Conservation (phyloP, 2,888 invertebrate species). For the Agapetus fuscipes region DNA sequence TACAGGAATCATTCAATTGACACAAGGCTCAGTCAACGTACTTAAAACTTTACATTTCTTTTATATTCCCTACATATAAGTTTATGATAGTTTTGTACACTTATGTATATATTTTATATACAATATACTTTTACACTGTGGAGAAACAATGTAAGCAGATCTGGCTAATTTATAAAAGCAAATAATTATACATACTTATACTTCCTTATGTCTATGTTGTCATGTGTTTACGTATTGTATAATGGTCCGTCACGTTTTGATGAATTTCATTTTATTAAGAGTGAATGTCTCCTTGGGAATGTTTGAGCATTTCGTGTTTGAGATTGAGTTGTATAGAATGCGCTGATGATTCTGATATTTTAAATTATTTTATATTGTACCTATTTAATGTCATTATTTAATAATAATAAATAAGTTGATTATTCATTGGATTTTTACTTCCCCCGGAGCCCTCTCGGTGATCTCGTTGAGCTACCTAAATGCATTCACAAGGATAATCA, state of each 20-base stretch:
- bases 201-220: conserved; percentile 1
- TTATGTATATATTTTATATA: conserved; percentile 18
- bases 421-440: too few relatives aligned
- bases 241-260: too few relatives aligned
- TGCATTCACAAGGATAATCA: too few relatives aligned
- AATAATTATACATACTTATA: conserved; percentile 13
- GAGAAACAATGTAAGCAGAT: conserved; percentile 15
- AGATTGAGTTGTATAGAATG: conserved; percentile 4
- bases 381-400: conserved; percentile 7
- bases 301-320: conserved; percentile 7
- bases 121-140: conserved; percentile 11
- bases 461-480: too few relatives aligned
- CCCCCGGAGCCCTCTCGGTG: too few relatives aligned
- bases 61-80: conserved; percentile 8
- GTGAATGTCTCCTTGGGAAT: too few relatives aligned
- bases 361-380: too few relatives aligned
- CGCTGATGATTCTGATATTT: conserved; percentile 4
- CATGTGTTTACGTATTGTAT: conserved; percentile 1
- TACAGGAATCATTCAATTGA: too few relatives aligned
- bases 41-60: conserved; percentile 1
- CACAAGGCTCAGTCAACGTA: conserved; percentile 5
- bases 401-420: conserved; percentile 7
- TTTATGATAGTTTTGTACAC: conserved; percentile 8
- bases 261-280: too few relatives aligned
- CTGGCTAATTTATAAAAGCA: conserved; percentile 14